Conservation (phyloP, 1,140 invertebrate genomes). For the Aphis gossypii region DNA sequence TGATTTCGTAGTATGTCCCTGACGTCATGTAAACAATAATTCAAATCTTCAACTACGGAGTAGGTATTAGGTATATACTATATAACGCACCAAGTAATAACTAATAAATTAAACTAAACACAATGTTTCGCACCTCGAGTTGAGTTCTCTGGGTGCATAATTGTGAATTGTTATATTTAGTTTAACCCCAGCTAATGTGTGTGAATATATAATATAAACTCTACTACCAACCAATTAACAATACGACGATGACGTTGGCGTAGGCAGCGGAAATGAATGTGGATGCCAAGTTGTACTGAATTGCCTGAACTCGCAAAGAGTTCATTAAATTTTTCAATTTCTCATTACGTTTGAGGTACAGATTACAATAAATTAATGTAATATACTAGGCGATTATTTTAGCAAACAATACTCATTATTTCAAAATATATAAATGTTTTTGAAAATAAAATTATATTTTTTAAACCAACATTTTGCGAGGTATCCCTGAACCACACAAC, state of each 20-base stretch:
- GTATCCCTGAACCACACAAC: no score
- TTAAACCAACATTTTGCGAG: no score
- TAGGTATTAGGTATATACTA: not conserved
- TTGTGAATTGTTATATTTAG: constrained; percentile 45
- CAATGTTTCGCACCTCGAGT: constrained; percentile 36
- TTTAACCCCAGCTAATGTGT: constrained; percentile 21
- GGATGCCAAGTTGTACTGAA: not conserved
- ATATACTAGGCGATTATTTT: not conserved
- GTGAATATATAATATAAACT: constrained; percentile 20
- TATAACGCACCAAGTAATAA: constrained; percentile 7
- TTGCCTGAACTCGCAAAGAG: not conserved
- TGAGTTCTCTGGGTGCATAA: not conserved
- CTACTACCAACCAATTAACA: constrained; percentile 20
- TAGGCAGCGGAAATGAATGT: not conserved
- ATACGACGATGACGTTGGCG: not conserved
- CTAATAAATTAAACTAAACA: constrained; percentile 38
- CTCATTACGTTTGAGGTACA: not conserved
- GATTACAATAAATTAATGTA: not conserved
- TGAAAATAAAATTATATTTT: no score
- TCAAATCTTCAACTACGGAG: not conserved
- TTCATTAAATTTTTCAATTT: constrained; percentile 7
- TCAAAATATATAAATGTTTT: no score
- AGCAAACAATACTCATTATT: no score
- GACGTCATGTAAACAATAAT: not conserved
- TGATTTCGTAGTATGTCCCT: not conserved